Evolutionary conservation across 2,113 vertebrate species (phyloP), one percentile per base, ranked within the genome.

Genomic region (Passer montanus): DNA sequence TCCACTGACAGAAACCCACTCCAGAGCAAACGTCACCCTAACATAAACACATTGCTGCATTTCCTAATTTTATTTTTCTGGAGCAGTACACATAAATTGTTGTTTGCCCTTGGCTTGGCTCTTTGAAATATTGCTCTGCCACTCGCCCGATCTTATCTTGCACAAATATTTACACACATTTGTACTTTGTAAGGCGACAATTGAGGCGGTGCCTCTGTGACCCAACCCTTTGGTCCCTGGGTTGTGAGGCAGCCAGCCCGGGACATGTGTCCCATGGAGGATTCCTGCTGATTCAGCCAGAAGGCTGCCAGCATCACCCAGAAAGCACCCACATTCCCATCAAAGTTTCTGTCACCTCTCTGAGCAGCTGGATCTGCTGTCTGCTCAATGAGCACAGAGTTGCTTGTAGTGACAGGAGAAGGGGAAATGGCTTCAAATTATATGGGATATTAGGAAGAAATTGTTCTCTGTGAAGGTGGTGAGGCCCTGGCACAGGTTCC

Each of bases 91-190:
- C 73, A 95, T 95, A 92, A 95, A 96, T 95, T 91, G 79, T 23
- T 91, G 95, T 92, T 95, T 91, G 58, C 87, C 94, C 95, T 95
- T 94, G 89, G 90, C 76, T 97, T 13, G 28, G 78, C 68, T 89
- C 74, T 89, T 97, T 97, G 95, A 98, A 97, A 97, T 96, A 95
- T 94, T 81, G 85, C 95, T 94, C 5, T 50, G 77, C 89, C 64
- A 52, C 93, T 96, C 88, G 39, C 86, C 86, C 3, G 69, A 96
- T 96, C 90, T 95, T 96, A 97, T 95, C 95, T 97, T 92, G 69
- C 58, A 30, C 93, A 97, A 97, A 97, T 97, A 97, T 97, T 96
- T 95, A 95, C 62, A 30, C 0, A 24, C 76, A 50, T 96, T 90
- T 84, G 74, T 84, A 24, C 89, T 93, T 90, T 83, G 89, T 52